Percentiles rank a stretch among this genome's conserved stretches.
Conservation (phyloP, 2,888 invertebrate genomes). For the Platycheirus albimanus region DNA sequence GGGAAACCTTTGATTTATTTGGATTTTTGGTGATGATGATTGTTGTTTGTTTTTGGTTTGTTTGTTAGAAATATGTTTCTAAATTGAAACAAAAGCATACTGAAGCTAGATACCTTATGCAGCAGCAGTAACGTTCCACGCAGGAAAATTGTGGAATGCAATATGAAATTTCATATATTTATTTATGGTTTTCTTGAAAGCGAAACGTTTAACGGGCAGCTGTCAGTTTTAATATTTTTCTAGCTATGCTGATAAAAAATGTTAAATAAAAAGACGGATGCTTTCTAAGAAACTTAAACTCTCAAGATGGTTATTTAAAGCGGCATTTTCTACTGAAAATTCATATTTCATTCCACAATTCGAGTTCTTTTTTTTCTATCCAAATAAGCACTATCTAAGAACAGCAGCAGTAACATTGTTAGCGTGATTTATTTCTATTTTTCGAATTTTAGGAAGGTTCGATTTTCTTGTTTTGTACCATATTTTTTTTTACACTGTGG, state of each 20-base stretch:
- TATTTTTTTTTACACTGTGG: too few relatives aligned
- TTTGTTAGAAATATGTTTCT: slow-evolving; percentile 59
- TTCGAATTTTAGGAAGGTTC: too few relatives aligned
- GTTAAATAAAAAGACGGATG: too few relatives aligned
- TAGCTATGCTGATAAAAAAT: too few relatives aligned
- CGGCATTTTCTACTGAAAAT: background rate
- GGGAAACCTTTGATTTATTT: slow-evolving; percentile 68
- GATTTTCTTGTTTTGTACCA: too few relatives aligned
- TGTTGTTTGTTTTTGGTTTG: slow-evolving; percentile 24
- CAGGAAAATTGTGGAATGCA: slow-evolving; percentile 8
- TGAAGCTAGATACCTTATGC: slow-evolving; percentile 37
- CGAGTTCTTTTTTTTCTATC: background rate
- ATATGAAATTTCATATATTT: slow-evolving; percentile 10
- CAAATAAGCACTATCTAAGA: too few relatives aligned
- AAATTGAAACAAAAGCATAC: slow-evolving; percentile 56
- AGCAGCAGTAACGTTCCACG: slow-evolving; percentile 51
- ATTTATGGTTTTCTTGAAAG: background rate
- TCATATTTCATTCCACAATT: slow-evolving; percentile 32
- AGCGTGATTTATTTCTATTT: too few relatives aligned
- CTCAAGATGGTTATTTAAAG: too few relatives aligned
- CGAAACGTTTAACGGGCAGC: slow-evolving; percentile 1
- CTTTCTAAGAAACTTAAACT: too few relatives aligned
- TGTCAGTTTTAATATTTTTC: too few relatives aligned
- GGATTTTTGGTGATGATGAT: slow-evolving; percentile 22
- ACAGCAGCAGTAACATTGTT: too few relatives aligned